phyloP scores from a whole-genome alignment of 2,888 invertebrate species.

The Phaedon cochleariae region DNA sequence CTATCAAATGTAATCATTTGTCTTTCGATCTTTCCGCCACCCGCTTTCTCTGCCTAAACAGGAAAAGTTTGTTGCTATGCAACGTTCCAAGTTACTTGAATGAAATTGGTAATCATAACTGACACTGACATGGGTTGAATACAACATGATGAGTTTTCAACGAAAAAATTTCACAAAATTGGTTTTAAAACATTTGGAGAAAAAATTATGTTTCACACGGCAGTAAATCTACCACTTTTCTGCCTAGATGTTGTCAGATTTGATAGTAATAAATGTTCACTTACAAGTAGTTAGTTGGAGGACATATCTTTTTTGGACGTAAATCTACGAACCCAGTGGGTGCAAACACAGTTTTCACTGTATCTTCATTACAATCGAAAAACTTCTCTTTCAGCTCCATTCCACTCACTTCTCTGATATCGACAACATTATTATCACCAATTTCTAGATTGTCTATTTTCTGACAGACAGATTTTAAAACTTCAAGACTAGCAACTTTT shows the following conservation, averaged over 20 bases:
- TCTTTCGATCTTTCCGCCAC: no score
- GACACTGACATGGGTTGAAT: no score
- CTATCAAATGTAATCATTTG: no score
- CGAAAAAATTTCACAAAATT: no score
- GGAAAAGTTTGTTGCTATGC: no score
- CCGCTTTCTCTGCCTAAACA: no score
- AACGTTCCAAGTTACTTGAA: no score
- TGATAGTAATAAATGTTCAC: conserved; percentile 11
- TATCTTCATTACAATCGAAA: conserved; percentile 33
- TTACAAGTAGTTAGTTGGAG: conserved; percentile 35
- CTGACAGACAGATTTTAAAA: conserved; percentile 43
- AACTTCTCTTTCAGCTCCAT: conserved; percentile 43
- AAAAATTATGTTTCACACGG: conserved; percentile 9
- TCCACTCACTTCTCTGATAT: conserved; percentile 46
- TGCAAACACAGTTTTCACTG: conserved; percentile 50
- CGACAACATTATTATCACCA: conserved; percentile 48
- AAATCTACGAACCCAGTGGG: conserved; percentile 58
- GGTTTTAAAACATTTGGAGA: no score
- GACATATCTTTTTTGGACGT: conserved; percentile 35
- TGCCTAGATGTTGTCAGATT: no score
- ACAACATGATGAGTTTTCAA: no score
- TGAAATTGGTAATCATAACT: no score
- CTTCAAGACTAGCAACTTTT: conserved; percentile 31
- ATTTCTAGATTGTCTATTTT: conserved; percentile 50
- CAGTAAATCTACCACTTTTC: no score